Conservation (phyloP, 2,113 vertebrate genomes). For the Anoplopoma fimbria region DNA sequence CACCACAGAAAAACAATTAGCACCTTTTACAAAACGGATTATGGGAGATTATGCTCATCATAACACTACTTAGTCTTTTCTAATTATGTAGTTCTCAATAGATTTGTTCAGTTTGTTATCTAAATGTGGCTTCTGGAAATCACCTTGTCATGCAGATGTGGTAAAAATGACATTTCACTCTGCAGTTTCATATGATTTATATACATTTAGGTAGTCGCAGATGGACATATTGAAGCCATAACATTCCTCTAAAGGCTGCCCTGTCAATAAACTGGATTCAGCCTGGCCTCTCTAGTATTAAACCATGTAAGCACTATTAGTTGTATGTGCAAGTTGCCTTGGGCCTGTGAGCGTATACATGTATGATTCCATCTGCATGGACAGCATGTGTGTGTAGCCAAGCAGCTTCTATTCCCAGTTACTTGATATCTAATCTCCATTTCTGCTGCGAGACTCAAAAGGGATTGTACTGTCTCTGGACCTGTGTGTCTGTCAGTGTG, state of each 20-base stretch:
- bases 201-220: background rate
- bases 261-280: background rate
- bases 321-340: background rate
- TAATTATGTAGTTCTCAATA: slow-evolving; percentile 5
- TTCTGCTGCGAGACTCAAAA: slow-evolving; percentile 19
- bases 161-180: background rate
- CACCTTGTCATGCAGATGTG: background rate
- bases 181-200: background rate
- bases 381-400: background rate
- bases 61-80: slow-evolving; percentile 9
- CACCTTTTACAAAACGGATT: slow-evolving; percentile 38
- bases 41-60: slow-evolving; percentile 30
- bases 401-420: slow-evolving; percentile 6
- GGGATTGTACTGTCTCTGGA: slow-evolving; percentile 28
- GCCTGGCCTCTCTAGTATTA: background rate
- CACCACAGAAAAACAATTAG: slow-evolving; percentile 10
- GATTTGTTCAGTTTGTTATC: background rate
- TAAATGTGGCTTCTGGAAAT: background rate
- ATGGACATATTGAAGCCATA: background rate
- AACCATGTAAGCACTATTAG: background rate
- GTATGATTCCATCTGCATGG: background rate
- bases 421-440: slow-evolving; percentile 46
- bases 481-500: background rate
- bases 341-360: background rate
- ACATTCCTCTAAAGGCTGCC: background rate